phyloP scores from a whole-genome alignment of 1,140 invertebrate genomes.

The Mylabris phalerata region DNA sequence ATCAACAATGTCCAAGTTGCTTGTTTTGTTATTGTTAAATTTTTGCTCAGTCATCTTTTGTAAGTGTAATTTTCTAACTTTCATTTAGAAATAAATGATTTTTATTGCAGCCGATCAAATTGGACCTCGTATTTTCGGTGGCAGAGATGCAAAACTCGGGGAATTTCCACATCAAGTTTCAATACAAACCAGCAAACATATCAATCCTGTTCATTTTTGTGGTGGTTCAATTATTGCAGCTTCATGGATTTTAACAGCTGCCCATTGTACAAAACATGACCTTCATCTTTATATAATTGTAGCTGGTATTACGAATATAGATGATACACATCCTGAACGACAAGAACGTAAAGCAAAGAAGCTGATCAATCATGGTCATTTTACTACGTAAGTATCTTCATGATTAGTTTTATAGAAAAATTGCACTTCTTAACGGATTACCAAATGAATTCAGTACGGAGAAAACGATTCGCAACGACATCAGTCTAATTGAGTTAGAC shows the following conservation, averaged over 20 bases:
- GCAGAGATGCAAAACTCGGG: constrained; percentile 18
- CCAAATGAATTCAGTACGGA: too few relatives aligned
- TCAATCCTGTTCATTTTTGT: constrained; percentile 37
- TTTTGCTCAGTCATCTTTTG: too few relatives aligned
- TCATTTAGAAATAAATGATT: too few relatives aligned
- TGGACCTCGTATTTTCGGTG: neutral
- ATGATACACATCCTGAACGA: constrained; percentile 30
- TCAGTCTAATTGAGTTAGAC: constrained; percentile 54
- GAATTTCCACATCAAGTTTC: constrained; percentile 30
- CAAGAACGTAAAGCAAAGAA: constrained; percentile 41
- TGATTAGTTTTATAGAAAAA: constrained; percentile 41
- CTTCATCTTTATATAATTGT: constrained; percentile 26
- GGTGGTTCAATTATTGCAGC: constrained; percentile 55
- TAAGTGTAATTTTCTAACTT: too few relatives aligned
- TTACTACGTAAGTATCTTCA: too few relatives aligned
- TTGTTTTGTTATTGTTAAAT: too few relatives aligned
- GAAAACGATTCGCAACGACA: constrained; percentile 46
- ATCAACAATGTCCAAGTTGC: too few relatives aligned
- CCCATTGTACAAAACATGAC: constrained; percentile 47
- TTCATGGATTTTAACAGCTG: constrained; percentile 55
- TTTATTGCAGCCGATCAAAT: too few relatives aligned
- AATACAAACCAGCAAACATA: constrained; percentile 1
- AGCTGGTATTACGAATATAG: constrained; percentile 40
- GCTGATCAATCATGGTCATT: too few relatives aligned
- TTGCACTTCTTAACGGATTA: constrained; percentile 37